A percentile compares a stretch with the other conserved stretches of the same genome.
These are phyloP conservation scores for Caenorhabditis tropicalis DNA, from an alignment of 1,140 invertebrate species.

Conservation along the genomic window DNA sequence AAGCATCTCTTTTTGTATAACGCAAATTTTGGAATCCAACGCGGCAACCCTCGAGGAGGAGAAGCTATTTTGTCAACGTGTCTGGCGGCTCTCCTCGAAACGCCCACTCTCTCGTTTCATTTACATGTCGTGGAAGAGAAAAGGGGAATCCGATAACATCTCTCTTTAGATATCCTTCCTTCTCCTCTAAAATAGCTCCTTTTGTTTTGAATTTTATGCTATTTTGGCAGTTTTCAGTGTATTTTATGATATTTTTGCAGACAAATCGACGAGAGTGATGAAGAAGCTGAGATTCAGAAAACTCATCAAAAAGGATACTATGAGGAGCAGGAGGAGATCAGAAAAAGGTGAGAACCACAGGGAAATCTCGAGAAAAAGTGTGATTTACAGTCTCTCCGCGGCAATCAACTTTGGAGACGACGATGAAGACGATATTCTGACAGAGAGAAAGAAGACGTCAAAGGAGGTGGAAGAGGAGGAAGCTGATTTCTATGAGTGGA, in stretches of 20 bases:
- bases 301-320: constrained; percentile 74
- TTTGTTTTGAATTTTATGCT: no score
- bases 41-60: constrained; percentile 11
- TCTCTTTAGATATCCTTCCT: no score
- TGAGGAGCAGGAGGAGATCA: constrained; percentile 79
- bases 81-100: neutral
- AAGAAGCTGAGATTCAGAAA: constrained; percentile 37
- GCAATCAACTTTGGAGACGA: constrained; percentile 72
- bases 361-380: neutral
- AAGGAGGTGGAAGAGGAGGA: constrained; percentile 78
- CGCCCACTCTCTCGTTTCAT: neutral
- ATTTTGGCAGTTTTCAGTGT: no score
- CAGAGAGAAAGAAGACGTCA: constrained; percentile 77
- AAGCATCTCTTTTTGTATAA: no score
- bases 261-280: constrained; percentile 70
- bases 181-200: no score
- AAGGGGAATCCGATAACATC: constrained; percentile 24
- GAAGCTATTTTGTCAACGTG: neutral
- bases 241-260: constrained; percentile 4
- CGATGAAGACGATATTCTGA: constrained; percentile 74
- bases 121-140: neutral
- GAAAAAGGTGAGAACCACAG: constrained; percentile 75
- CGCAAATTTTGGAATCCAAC: no score
- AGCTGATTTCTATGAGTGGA: constrained; percentile 81
- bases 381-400: constrained; percentile 65